Base-by-base conservation (phyloP, 92 coral and sea anemone genomes). In the Desmophyllum pertusum region DNA sequence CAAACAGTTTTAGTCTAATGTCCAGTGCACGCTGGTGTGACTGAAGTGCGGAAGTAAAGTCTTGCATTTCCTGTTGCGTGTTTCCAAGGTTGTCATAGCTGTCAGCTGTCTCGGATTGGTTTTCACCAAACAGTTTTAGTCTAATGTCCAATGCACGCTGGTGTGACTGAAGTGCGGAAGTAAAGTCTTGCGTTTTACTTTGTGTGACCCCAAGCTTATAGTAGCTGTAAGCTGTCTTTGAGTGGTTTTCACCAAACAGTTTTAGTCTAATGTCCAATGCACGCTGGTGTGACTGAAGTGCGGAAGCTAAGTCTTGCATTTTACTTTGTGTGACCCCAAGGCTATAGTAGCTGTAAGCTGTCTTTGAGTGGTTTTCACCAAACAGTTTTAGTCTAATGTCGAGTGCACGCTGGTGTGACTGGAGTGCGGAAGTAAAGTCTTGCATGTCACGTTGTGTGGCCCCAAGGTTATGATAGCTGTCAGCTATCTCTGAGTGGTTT, bases 231-330 rank as follows among this genome's bases (percentile, higher is more conserved):
- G 75, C 61, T 51, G 74, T 62, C 35, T 7, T 0, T 79, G 15
- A 29, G 30, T 63, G 74, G 48, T 61, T 63, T 25, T 74, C 81
- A 29, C 87, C 73, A 37, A 57, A 36, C 38, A 40, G 2, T 21
- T 76, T 25, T 19, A 66, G 68, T 65, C 41, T 65, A 5, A 68
- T 85, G 14, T 84, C 66, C 14, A 84, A 70, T 10, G 83, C 88
- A 40, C 57, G 37, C 29, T 39, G 70, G 15, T 21, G 25, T 21
- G 76, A 84, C 40, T 76, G 48, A 23, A 67, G 71, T 14, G 83
- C 69, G 13, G 67, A 43, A n/a, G 27, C 48, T 21, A 46, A 81
- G 33, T 59, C 46, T 13, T 70, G 19, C 31, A 43, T 5, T 41
- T 8, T 25, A 21, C 3, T 15, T 29, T 71, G 72, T 37, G 48